Evolutionary conservation across 2,888 invertebrate species (phyloP), one percentile per base, ranked within the genome.

Genomic region (Neoscelio sp.): DNA sequence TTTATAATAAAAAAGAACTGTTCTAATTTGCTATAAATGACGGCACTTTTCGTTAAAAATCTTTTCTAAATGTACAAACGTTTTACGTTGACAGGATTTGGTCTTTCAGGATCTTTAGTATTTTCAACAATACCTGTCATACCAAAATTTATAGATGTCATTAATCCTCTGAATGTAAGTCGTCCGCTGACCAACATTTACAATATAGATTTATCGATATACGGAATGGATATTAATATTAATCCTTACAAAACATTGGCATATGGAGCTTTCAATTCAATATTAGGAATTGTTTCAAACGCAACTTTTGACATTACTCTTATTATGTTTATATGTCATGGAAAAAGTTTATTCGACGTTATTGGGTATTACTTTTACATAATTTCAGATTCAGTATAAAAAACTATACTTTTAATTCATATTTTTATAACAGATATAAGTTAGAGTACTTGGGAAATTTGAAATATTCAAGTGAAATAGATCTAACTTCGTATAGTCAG

Each of bases 311-410:
- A 67, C 12, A 18, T 26, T 18, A 33, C 35, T 54, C 17, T 52
- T 2, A 20, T 67, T 12, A 28, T 67, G 28, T 12, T 67, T 20
- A 44, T 67, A 12, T 8, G 8, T 35, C 67, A 67, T 46, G 44
- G 33, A 8, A 23, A 23, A 15, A 46, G 44, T 35, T 13, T 54
- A 42, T 67, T 44, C n/a, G 15, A 20, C 10, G 15, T 67, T 2
- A 23, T 67, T 20, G 30, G 40, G 54, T 54, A 54, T 23, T 12
- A 42, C 38, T 26, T 40, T 58, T 42, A n/a, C n/a, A n/a, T n/a
- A 15, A 1, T 54, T 23, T 38, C n/a, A n/a, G n/a, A n/a, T n/a
- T n/a, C n/a, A n/a, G n/a, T n/a, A n/a, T n/a, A n/a, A n/a, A n/a
- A n/a, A n/a, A n/a, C n/a, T n/a, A n/a, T n/a, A n/a, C n/a, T n/a